A percentile compares a stretch with the other conserved stretches of the same genome.
phyloP scores from a whole-genome alignment of 2,888 invertebrate genomes.

The Acleris literana region DNA sequence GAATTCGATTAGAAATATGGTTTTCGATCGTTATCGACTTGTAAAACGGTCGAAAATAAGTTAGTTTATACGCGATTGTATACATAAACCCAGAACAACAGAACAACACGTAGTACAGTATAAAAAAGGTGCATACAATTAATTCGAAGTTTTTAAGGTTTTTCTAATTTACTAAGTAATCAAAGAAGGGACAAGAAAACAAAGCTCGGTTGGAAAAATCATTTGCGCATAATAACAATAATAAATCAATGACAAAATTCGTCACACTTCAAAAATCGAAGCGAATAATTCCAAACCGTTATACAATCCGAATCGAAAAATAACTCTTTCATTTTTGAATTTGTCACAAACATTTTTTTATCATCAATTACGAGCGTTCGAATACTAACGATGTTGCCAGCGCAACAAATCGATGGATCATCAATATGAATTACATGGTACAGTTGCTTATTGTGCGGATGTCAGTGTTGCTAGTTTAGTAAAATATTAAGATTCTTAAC shows the following conservation, averaged over 20 bases:
- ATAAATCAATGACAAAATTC: slow-evolving; percentile 15
- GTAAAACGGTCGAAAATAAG: too few relatives aligned
- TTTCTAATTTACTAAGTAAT: not conserved
- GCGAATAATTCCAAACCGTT: slow-evolving; percentile 13
- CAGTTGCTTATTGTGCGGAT: slow-evolving; percentile 50
- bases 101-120: too few relatives aligned
- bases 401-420: slow-evolving; percentile 53
- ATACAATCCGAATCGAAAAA: slow-evolving; percentile 22
- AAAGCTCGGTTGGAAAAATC: not conserved
- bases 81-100: too few relatives aligned
- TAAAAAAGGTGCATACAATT: too few relatives aligned
- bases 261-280: slow-evolving; percentile 30
- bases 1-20: too few relatives aligned
- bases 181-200: not conserved
- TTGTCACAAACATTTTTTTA: slow-evolving; percentile 11
- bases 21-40: too few relatives aligned
- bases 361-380: slow-evolving; percentile 42
- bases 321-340: slow-evolving; percentile 30
- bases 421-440: slow-evolving; percentile 76
- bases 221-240: not conserved
- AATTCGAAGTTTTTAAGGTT: too few relatives aligned
- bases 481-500: slow-evolving; percentile 16
- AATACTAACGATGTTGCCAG: slow-evolving; percentile 54
- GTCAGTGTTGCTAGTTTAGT: slow-evolving; percentile 11
- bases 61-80: too few relatives aligned